Base-by-base conservation (phyloP, 2,888 invertebrate species). In the Lamellibrachia satsuma region DNA sequence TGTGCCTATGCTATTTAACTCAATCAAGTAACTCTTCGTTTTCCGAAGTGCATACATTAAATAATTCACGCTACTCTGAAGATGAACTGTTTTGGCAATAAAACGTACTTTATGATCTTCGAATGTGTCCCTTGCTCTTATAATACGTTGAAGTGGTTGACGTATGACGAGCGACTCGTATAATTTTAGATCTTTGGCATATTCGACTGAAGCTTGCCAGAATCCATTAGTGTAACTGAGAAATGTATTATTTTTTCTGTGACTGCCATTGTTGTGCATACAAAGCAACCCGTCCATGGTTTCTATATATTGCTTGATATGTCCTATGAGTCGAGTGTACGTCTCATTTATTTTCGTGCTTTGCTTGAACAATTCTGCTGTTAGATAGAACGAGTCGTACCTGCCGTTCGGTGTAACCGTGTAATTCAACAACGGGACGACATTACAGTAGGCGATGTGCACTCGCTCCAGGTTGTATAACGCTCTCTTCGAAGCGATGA, bases 121-220 rank as follows among this genome's bases (percentile, higher is more conserved):
- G 3, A 75, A 75, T 22, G 6, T 22, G 22, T 6, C 22, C 6
- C 0, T 22, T 22, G 22, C n/a, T 3, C 4, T 22, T 22, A 2
- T 15, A 75, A 75, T 75, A 22, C 75, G 22, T n/a, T 75, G 75
- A 75, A 75, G 75, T 15, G 75, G 75, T 22, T 75, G 22, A 4
- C 75, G 75, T 75, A 75, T 75, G 75, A 75, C 75, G 22, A 75
- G 75, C 75, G 75, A 75, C 75, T 75, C 75, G 22, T 75, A 75
- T 1, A 22, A 22, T 75, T 22, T 75, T 22, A 75, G 75, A 15
- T 75, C 22, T n/a, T n/a, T 75, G 75, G 15, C 75, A n/a, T 75
- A 75, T 15, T 75, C 75, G 15, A 22, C 75, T 75, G 75, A 75
- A 3, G 75, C 75, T 75, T 75, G 75, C 75, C 75, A 75, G 22